phyloP scores from a whole-genome alignment of 2,888 invertebrate genomes.

The Oasisia sp. region DNA sequence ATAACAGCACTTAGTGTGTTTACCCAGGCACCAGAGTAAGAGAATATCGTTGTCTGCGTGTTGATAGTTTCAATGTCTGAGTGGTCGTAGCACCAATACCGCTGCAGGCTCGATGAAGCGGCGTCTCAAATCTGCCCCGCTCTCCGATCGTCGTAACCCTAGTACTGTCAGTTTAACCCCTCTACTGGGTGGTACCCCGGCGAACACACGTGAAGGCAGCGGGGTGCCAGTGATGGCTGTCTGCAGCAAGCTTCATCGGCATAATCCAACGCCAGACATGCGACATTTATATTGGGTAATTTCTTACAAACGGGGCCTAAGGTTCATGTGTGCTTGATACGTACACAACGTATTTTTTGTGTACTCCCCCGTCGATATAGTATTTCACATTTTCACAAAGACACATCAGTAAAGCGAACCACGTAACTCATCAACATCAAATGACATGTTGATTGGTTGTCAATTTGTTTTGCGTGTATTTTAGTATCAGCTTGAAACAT shows the following conservation, averaged over 20 bases:
- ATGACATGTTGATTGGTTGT: too few relatives aligned
- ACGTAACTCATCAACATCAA: too few relatives aligned
- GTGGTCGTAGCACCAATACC: neutral
- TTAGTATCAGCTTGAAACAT: too few relatives aligned
- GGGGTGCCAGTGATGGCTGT: neutral
- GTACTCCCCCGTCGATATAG: too few relatives aligned
- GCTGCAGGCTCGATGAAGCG: neutral
- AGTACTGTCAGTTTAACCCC: conserved; percentile 13
- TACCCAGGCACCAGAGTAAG: conserved; percentile 10
- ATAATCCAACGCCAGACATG: too few relatives aligned
- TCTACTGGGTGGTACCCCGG: conserved; percentile 3
- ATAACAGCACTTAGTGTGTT: conserved; percentile 17
- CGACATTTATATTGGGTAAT: too few relatives aligned
- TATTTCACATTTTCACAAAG: too few relatives aligned
- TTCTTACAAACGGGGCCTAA: too few relatives aligned
- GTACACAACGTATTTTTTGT: too few relatives aligned
- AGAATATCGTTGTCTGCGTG: conserved; percentile 17
- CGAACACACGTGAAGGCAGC: neutral
- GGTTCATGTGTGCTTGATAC: too few relatives aligned
- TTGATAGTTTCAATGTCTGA: conserved; percentile 12
- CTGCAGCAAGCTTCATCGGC: neutral
- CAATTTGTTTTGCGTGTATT: too few relatives aligned
- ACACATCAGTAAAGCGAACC: too few relatives aligned
- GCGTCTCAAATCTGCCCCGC: conserved; percentile 5
- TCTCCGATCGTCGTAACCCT: conserved; percentile 9